Conservation (phyloP, 1,140 invertebrate genomes). For the Gryllus bimaculatus region DNA sequence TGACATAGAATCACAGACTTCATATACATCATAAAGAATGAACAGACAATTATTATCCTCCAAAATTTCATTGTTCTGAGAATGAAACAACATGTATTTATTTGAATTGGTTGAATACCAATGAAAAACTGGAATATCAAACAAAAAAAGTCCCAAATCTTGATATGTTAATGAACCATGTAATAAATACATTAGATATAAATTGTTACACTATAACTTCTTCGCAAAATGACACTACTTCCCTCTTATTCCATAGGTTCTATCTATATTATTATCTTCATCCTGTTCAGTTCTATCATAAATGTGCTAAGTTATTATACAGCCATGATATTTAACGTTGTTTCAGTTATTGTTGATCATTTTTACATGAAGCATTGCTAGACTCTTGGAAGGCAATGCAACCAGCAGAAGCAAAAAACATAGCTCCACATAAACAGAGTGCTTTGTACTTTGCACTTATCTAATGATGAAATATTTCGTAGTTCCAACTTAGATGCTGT, state of each 20-base stretch:
- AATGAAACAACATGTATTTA: too few relatives aligned
- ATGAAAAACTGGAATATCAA: not conserved
- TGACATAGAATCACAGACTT: too few relatives aligned
- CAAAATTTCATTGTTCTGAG: too few relatives aligned
- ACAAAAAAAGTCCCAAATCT: not conserved
- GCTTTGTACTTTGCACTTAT: not conserved
- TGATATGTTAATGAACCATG: slow-evolving; percentile 5
- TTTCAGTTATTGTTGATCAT: not conserved
- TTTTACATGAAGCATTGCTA: not conserved
- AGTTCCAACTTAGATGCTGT: not conserved
- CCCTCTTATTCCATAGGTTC: not conserved
- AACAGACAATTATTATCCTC: too few relatives aligned
- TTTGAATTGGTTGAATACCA: not conserved
- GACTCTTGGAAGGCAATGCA: not conserved
- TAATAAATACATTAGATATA: not conserved
- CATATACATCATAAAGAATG: too few relatives aligned
- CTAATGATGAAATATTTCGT: not conserved
- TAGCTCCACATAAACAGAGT: not conserved
- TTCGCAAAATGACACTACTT: not conserved
- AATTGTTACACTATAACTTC: not conserved
- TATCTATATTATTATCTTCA: not conserved
- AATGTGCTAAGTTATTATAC: not conserved
- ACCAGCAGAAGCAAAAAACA: not conserved
- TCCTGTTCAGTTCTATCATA: not conserved
- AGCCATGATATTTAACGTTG: not conserved